Conservation (phyloP, 2,888 invertebrate genomes). For the Leptinotarsa rubiginosa region DNA sequence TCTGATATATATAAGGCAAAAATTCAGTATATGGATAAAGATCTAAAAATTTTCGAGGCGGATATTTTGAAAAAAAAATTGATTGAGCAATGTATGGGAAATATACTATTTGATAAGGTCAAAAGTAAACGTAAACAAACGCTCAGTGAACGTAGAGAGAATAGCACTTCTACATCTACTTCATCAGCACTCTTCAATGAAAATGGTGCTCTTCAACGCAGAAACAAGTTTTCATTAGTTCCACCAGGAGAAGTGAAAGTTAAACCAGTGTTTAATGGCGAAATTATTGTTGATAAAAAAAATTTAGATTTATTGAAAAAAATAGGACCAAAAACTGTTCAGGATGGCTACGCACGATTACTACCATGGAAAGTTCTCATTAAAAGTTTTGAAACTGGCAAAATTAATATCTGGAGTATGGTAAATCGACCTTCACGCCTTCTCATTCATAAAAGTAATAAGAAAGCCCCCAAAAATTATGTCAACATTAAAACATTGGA, state of each 20-base stretch:
- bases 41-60: constrained; percentile 27
- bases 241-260: not conserved
- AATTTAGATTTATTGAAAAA: constrained; percentile 48
- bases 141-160: constrained; percentile 40
- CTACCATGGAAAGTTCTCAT: constrained; percentile 56
- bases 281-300: constrained; percentile 47
- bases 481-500: constrained; percentile 49
- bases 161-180: not conserved
- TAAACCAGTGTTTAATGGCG: constrained; percentile 51
- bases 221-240: constrained; percentile 23
- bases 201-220: constrained; percentile 39
- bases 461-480: constrained; percentile 50
- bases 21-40: constrained; percentile 11
- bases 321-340: constrained; percentile 45
- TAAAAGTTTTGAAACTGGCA: constrained; percentile 46
- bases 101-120: not conserved
- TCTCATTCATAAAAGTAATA: constrained; percentile 48
- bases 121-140: constrained; percentile 48
- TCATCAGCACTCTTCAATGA: constrained; percentile 10
- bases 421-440: constrained; percentile 47
- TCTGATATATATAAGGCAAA: constrained; percentile 37
- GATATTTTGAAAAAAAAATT: constrained; percentile 36
- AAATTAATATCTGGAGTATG: constrained; percentile 56
- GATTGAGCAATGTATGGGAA: constrained; percentile 19
- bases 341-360: constrained; percentile 52